Base-by-base conservation (phyloP, 2,113 vertebrate genomes). In the Prunella fulvescens region DNA sequence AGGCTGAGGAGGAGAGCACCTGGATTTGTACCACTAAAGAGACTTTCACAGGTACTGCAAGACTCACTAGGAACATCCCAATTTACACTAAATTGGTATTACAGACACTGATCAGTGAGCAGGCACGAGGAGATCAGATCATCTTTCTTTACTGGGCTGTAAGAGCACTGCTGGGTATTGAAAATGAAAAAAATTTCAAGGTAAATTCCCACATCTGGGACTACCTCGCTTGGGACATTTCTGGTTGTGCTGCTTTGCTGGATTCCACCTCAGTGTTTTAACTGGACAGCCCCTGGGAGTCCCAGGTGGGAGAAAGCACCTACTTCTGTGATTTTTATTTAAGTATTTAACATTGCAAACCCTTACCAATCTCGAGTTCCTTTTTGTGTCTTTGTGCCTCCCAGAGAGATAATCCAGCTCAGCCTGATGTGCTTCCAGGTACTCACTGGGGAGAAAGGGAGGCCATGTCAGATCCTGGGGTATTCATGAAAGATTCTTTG, bases 311-410 rank as follows among this genome's bases (percentile, higher is more conserved):
- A 71, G 37, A 47, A 3, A 19, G 2, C 26, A 39, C 3, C 62
- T 37, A 6, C 7, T 94, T 66, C 8, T 37, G 18, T 31, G 9
- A 11, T 7, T 44, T 66, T 47, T 7, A 19, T 23, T 24, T 9
- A 53, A 44, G 4, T 24, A 44, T 40, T 77, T 65, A 44, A 57
- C 13, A 61, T 7, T 5, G 25, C 80, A 57, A 84, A 2, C 29
- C 14, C 98, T 98, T 98, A 99, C 99, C 98, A 99, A 96, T 97
- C 99, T 98, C 53, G 99, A 99, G 95, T 98, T 99, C 51, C 99
- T 98, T 95, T 98, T 98, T 9, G 98, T 98, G n/a, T 99, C 98
- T 86, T 98, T 98, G 97, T 99, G 99, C 58, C 98, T 97, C 29
- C 98, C 98, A 1, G 98, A 98, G 94, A 99, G 97, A 95, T 98